Evolutionary conservation across 2,888 invertebrate genomes (phyloP), one percentile per base, ranked within the genome.

Genomic region (Hypsopygia costalis): DNA sequence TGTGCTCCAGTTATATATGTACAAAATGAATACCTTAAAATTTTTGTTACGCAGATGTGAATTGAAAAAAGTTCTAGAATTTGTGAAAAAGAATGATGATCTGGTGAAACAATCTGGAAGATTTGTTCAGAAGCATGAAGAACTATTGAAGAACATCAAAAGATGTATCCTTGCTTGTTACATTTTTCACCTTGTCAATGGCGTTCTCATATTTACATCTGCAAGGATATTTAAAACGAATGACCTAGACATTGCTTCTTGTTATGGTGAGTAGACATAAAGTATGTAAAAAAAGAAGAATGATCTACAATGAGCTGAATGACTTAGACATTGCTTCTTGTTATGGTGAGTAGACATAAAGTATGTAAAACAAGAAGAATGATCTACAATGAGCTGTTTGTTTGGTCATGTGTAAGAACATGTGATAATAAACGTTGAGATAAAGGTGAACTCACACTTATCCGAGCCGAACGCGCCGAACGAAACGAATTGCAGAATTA

Each of bases 251-350:
- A 37, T 59, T 2, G 51, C 36, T 7, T 55, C 66, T 40, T 73
- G 73, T 43, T 60, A 59, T 11, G 70, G 73, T 70, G 45, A 44
- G 57, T 32, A 46, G n/a, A n/a, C n/a, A n/a, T n/a, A n/a, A n/a
- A n/a, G n/a, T n/a, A n/a, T n/a, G n/a, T n/a, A n/a, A n/a, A n/a
- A n/a, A n/a, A n/a, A n/a, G n/a, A n/a, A n/a, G n/a, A n/a, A n/a
- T n/a, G n/a, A n/a, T n/a, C n/a, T n/a, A n/a, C n/a, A n/a, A n/a
- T n/a, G n/a, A n/a, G n/a, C n/a, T n/a, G 41, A 49, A 52, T 10
- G 52, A 56, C 11, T 63, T 55, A 40, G 50, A 59, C 0, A 37
- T 59, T 2, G 51, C 36, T 7, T 55, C 66, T 40, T 73, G 73
- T 43, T 60, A 59, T 11, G 70, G 73, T 70, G 45, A 44, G 57